Evolutionary conservation across 1,140 invertebrate species (phyloP).

Genomic region (Zelostemma sp.): DNA sequence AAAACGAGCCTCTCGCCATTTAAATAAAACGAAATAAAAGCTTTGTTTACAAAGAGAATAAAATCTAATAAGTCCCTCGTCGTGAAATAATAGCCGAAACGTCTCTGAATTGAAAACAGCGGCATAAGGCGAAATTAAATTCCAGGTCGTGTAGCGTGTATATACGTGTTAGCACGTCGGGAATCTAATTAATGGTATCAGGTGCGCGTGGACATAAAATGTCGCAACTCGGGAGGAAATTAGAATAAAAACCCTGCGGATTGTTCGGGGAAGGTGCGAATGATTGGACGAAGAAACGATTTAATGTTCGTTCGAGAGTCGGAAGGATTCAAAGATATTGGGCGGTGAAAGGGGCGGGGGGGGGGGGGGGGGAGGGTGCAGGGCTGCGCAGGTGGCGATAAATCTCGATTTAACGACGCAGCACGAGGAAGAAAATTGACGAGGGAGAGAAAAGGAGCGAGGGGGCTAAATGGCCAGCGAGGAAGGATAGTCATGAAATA

Average conservation of each 20-base stretch:
- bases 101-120: constrained; percentile 42
- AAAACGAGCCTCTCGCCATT: not conserved
- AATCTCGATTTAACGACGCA: constrained; percentile 61
- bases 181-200: constrained; percentile 50
- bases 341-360: constrained; percentile 22
- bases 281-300: constrained; percentile 43
- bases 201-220: constrained; percentile 44
- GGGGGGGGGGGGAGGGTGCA: constrained; percentile 20
- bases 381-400: constrained; percentile 53
- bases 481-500: constrained; percentile 47
- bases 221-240: constrained; percentile 38
- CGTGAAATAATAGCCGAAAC: constrained; percentile 45
- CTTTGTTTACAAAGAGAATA: not conserved
- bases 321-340: constrained; percentile 47
- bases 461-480: constrained; percentile 25
- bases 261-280: constrained; percentile 43
- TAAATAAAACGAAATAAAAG: constrained; percentile 32
- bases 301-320: constrained; percentile 40
- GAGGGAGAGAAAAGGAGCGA: not conserved
- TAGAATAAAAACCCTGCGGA: constrained; percentile 43
- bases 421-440: constrained; percentile 10
- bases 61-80: constrained; percentile 6
- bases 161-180: constrained; percentile 40
- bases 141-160: constrained; percentile 36
- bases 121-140: constrained; percentile 48